Base-by-base conservation (phyloP, 2,888 invertebrate species). In the Dascillus cervinus region DNA sequence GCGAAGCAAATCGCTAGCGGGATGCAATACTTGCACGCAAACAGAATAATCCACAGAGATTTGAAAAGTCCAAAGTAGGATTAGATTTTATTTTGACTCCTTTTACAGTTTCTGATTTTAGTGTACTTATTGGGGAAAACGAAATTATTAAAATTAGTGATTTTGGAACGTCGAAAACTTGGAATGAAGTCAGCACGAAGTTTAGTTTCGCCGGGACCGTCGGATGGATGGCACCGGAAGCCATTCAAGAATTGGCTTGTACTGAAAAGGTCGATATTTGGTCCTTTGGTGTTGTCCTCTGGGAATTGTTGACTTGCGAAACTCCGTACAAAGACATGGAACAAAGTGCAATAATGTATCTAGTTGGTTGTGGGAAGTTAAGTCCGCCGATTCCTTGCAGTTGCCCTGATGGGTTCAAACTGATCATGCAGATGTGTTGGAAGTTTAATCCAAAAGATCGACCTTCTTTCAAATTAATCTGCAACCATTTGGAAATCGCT, bases 161-260 rank as follows among this genome's bases (percentile, higher is more conserved):
- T 65, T 98, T 98, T 63, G 98, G 97, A 11, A 96, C 95, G 1
- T 86, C 90, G 51, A 77, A 91, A 34, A 89, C 91, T 53, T 92
- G 90, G 87, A 89, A 91, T 63, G 88, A 94, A 58, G 87, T 86
- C 21, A 92, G 91, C 60, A 88, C 90, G 22, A 84, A 89, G 56
- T 98, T 98, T 97, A 88, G 91, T 42, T 97, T 98, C 65, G 94
- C 92, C 2, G 97, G 97, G 21, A 98, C 97, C 0, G 91, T 96
- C 0, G 91, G 95, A 0, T 98, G 97, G 97, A 98, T 98, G 97
- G 95, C 97, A 0, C 98, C 98, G 0, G 98, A 98, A 69, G 88
- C 97, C 21, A 96, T 98, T 46, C 78, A 94, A 37, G 92, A 94
- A 58, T 90, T 96, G 58, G 90, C 87, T 0, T 98, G 95, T 64